phyloP scores from a whole-genome alignment of 1,140 invertebrate genomes.

The Chironomus striatipennis region DNA sequence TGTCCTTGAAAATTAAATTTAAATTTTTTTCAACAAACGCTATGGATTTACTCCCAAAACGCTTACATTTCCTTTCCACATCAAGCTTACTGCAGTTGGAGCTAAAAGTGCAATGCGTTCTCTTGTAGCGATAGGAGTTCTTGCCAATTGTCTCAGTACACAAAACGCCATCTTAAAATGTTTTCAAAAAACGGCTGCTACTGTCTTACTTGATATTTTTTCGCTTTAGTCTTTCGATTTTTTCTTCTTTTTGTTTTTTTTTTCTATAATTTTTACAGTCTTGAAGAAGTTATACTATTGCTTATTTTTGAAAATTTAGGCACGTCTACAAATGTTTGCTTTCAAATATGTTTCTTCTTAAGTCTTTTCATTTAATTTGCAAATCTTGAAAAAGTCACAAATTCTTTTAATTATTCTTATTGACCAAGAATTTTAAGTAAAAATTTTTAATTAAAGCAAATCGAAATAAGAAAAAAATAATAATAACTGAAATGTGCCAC shows the following conservation, averaged over 20 bases:
- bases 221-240: too few species aligned
- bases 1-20: too few species aligned
- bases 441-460: background rate
- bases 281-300: background rate
- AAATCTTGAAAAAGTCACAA: background rate
- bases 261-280: background rate
- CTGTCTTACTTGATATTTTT: too few species aligned
- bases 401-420: background rate
- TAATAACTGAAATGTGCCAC: background rate
- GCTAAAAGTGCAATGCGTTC: constrained; percentile 5
- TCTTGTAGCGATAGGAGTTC: background rate
- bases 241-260: background rate
- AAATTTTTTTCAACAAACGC: too few species aligned
- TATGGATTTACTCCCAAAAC: background rate
- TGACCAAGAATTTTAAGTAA: background rate
- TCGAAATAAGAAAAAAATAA: background rate
- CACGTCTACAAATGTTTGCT: background rate
- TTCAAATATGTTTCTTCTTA: background rate
- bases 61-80: constrained; percentile 13
- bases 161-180: constrained; percentile 18
- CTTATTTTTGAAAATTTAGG: background rate
- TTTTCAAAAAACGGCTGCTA: background rate
- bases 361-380: background rate
- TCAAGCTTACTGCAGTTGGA: background rate
- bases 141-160: background rate